Percentiles rank a stretch among this genome's conserved stretches.
phyloP scores from a whole-genome alignment of 2,113 vertebrate species.

The Tauraco erythrolophus region DNA sequence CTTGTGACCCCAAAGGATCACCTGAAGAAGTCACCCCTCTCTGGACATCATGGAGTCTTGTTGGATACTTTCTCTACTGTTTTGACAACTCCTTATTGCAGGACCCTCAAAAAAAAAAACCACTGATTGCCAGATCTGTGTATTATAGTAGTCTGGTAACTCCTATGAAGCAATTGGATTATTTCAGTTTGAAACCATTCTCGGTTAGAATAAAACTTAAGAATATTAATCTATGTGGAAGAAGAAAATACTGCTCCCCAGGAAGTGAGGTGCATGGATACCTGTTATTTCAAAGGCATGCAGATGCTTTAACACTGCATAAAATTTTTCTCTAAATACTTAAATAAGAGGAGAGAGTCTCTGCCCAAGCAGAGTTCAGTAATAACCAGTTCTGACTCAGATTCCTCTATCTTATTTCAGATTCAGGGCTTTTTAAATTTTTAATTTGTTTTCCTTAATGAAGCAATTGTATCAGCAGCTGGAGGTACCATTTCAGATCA shows the following conservation, averaged over 20 bases:
- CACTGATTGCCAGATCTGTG: not conserved
- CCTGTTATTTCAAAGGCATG: not conserved
- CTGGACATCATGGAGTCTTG: not conserved
- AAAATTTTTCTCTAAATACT: not conserved
- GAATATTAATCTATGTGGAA: not conserved
- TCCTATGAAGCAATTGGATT: not conserved
- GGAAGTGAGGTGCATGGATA: not conserved
- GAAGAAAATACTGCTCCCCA: not conserved
- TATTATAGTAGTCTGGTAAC: not conserved
- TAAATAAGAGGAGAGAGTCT: not conserved
- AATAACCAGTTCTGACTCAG: not conserved
- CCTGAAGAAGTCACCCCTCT: not conserved
- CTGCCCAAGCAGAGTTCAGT: not conserved
- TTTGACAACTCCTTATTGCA: not conserved
- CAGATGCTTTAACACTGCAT: not conserved
- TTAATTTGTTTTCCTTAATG: not conserved
- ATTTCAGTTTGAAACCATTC: not conserved
- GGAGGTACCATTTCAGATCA: not conserved
- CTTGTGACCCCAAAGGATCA: not conserved
- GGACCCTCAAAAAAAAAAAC: not conserved
- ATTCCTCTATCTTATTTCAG: not conserved
- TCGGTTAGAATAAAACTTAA: not conserved
- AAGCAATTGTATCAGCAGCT: not conserved
- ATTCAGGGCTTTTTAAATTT: not conserved
- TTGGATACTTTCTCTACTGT: not conserved